Evolutionary conservation across 2,888 invertebrate species (phyloP).

Genomic region (Argyra leucocephala): DNA sequence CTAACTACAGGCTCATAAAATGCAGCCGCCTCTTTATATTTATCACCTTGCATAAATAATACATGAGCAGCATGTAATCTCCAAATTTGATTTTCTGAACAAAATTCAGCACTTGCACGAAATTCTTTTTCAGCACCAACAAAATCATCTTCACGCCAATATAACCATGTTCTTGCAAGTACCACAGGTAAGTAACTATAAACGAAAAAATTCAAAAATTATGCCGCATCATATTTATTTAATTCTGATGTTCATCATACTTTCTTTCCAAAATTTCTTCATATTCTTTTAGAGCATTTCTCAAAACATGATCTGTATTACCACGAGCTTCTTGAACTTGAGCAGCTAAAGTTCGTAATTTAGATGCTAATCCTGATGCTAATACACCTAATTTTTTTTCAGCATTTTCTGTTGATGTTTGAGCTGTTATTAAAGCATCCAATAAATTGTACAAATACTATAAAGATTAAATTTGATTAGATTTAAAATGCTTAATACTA

Average conservation of each 20-base stretch:
- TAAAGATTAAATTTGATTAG: slow-evolving; percentile 25
- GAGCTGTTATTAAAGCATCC: slow-evolving; percentile 93
- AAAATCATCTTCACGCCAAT: slow-evolving; percentile 96
- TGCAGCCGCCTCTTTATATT: slow-evolving; percentile 93
- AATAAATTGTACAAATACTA: slow-evolving; percentile 88
- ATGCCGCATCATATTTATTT: not conserved
- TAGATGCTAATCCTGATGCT: slow-evolving; percentile 81
- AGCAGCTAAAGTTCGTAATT: slow-evolving; percentile 81
- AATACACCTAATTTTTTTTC: slow-evolving; percentile 92
- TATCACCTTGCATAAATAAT: slow-evolving; percentile 97
- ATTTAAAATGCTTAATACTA: not conserved
- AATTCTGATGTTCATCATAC: slow-evolving; percentile 17
- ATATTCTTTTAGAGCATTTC: slow-evolving; percentile 83
- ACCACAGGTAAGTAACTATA: slow-evolving; percentile 84
- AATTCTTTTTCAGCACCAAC: slow-evolving; percentile 94
- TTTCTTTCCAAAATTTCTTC: slow-evolving; percentile 45
- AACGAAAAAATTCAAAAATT: slow-evolving; percentile 10
- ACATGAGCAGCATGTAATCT: slow-evolving; percentile 97
- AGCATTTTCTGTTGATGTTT: slow-evolving; percentile 93
- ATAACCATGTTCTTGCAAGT: slow-evolving; percentile 99
- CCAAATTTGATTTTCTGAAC: slow-evolving; percentile 95
- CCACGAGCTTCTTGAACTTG: slow-evolving; percentile 87
- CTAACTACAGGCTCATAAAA: slow-evolving; percentile 98
- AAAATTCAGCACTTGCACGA: slow-evolving; percentile 93
- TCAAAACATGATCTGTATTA: slow-evolving; percentile 79